These are phyloP conservation scores for Blennius ocellaris DNA, from an alignment of 2,113 vertebrate genomes.

Conservation along the genomic window DNA sequence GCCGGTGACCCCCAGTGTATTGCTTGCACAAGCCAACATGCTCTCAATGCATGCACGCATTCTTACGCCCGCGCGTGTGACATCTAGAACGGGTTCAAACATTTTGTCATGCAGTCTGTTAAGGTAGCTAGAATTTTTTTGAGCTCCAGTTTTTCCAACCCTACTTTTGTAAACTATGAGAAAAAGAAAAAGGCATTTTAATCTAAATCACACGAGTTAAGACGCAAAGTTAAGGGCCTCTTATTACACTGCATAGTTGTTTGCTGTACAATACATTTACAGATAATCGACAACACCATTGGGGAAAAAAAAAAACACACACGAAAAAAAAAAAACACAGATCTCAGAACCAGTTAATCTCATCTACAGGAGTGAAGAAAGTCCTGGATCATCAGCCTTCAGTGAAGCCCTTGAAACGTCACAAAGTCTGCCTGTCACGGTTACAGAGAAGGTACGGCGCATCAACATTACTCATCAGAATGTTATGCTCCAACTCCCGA, in stretches of 20 bases:
- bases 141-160: slow-evolving; percentile 38
- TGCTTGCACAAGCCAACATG: slow-evolving; percentile 53
- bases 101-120: slow-evolving; percentile 54
- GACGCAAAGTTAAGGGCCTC: slow-evolving; percentile 69
- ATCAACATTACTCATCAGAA: slow-evolving; percentile 36
- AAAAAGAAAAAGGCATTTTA: slow-evolving; percentile 70
- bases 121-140: slow-evolving; percentile 21
- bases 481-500: slow-evolving; percentile 37
- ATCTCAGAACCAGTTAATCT: slow-evolving; percentile 21
- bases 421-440: slow-evolving; percentile 13
- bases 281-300: slow-evolving; percentile 47
- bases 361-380: slow-evolving; percentile 42
- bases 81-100: slow-evolving; percentile 40
- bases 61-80: slow-evolving; percentile 44
- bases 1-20: slow-evolving; percentile 44
- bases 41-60: slow-evolving; percentile 56
- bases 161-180: slow-evolving; percentile 52
- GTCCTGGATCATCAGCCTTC: slow-evolving; percentile 31
- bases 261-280: slow-evolving; percentile 67
- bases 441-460: slow-evolving; percentile 26
- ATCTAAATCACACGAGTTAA: slow-evolving; percentile 66
- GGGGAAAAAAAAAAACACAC: slow-evolving; percentile 12
- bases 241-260: slow-evolving; percentile 73
- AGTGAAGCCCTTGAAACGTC: slow-evolving; percentile 61
- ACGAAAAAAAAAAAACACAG: slow-evolving; percentile 10